Conservation (phyloP, 2,113 vertebrate species). For the pig (Sus scrofa) region T2T-Sscrofa CM000821.6:17369001-17369500, state of each 20-base stretch:
- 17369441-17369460: not conserved
- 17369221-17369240: conserved; percentile 4
- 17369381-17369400: not conserved
- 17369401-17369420: not conserved
- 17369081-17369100: rapidly evolving
- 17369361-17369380: not conserved
- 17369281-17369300: not conserved
- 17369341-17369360: not conserved
- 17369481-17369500: not conserved
- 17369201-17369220: conserved; percentile 34
- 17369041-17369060: not conserved
- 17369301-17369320: not conserved
- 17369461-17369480: not conserved
- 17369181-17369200: conserved; percentile 42
- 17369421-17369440: not conserved
- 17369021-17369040: conserved; percentile 1
- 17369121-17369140: not conserved
- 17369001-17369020: conserved; percentile 16
- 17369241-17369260: not conserved
- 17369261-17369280: not conserved
- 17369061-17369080: conserved; percentile 40
- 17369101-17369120: not conserved
- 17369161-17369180: conserved; percentile 26
- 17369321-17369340: not conserved
- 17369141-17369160: conserved; percentile 32